Evolutionary conservation across 2,113 vertebrate genomes (phyloP).

Genomic region (Rhea pennata): DNA sequence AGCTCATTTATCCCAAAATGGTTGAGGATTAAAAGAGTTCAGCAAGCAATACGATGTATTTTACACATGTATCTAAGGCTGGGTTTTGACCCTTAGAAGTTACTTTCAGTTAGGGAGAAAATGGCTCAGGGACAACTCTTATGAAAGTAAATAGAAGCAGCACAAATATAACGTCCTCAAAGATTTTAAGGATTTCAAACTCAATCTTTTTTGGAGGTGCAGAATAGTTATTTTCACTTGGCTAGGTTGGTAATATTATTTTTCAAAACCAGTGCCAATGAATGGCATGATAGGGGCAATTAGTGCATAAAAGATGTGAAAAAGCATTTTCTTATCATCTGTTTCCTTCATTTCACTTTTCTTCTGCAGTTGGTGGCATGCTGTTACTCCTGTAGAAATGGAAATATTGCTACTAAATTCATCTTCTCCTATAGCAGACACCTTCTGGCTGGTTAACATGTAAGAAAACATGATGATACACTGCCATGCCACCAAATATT

Average conservation of each 20-base stretch:
- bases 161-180: not conserved
- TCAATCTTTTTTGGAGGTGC: not conserved
- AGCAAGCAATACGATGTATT: not conserved
- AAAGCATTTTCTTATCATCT: not conserved
- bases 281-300: not conserved
- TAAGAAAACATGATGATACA: not conserved
- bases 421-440: not conserved
- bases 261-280: not conserved
- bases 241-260: not conserved
- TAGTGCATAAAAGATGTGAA: not conserved
- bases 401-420: not conserved
- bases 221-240: not conserved
- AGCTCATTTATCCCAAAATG: not conserved
- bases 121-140: not conserved
- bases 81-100: not conserved
- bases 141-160: not conserved
- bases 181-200: not conserved
- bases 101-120: not conserved
- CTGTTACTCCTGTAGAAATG: not conserved
- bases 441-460: not conserved
- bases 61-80: not conserved
- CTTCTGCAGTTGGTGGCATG: not conserved
- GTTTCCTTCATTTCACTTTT: not conserved
- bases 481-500: not conserved
- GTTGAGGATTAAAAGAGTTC: not conserved